These are phyloP conservation scores for Agrypnus murinus DNA, from an alignment of 2,888 invertebrate species.

Conservation along the genomic window DNA sequence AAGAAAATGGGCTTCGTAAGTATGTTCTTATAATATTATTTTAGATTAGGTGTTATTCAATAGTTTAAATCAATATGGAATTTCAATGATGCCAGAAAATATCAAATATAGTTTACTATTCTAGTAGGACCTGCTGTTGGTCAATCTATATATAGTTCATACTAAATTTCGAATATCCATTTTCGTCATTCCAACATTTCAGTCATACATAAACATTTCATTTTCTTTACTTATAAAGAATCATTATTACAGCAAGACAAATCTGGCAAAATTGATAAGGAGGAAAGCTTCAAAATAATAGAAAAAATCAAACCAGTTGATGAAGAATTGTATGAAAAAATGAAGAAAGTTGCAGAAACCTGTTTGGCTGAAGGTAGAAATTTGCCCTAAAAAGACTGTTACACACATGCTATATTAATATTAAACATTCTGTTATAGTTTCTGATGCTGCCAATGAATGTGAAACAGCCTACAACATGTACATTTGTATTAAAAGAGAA, in stretches of 20 bases:
- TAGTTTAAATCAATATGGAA: no score
- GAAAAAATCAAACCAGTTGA: slow-evolving; percentile 49
- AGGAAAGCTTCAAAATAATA: slow-evolving; percentile 30
- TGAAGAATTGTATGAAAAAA: slow-evolving; percentile 49
- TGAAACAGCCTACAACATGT: slow-evolving; percentile 43
- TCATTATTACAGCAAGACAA: slow-evolving; percentile 50
- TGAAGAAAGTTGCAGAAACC: slow-evolving; percentile 47
- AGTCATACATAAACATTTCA: no score
- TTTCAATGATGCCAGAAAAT: no score
- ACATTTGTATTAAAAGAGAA: slow-evolving; percentile 29
- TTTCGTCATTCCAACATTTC: no score
- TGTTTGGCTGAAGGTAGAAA: slow-evolving; percentile 50
- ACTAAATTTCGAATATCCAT: no score
- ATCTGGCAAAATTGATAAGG: slow-evolving; percentile 50
- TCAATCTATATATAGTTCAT: no score
- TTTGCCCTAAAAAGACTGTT: not conserved
- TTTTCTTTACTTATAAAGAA: no score
- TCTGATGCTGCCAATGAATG: slow-evolving; percentile 43
- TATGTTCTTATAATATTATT: no score
- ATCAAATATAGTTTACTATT: no score
- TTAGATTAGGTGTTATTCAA: no score
- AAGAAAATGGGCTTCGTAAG: slow-evolving; percentile 72
- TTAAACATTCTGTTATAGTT: slow-evolving; percentile 30
- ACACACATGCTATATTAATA: no score
- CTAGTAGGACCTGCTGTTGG: no score